Conservation (phyloP, 2,113 vertebrate genomes). For the Lophura nycthemera region DNA sequence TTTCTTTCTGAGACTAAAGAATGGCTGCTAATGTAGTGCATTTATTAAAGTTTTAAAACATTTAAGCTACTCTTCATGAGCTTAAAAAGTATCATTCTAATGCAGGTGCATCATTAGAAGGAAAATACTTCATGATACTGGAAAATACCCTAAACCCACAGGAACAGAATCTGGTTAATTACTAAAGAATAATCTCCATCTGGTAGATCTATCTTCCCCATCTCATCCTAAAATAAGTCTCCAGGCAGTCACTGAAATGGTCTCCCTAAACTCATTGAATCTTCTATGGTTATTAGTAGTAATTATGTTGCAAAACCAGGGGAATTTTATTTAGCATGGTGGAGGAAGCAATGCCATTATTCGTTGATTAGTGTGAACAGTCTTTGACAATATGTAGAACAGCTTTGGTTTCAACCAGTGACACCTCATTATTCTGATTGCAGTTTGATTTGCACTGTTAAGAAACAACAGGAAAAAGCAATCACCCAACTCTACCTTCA, state of each 20-base stretch:
- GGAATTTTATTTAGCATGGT: conserved; percentile 73
- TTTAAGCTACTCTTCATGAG: conserved; percentile 61
- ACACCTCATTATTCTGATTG: conserved; percentile 82
- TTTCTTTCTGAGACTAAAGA: conserved; percentile 42
- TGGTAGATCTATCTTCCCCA: conserved; percentile 67
- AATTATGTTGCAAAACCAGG: conserved; percentile 76
- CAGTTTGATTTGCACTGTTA: conserved; percentile 76
- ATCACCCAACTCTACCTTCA: conserved; percentile 52
- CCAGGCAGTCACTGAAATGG: conserved; percentile 71
- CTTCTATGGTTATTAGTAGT: conserved; percentile 78
- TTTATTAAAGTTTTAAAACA: conserved; percentile 76
- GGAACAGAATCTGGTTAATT: conserved; percentile 80
- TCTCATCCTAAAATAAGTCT: conserved; percentile 72
- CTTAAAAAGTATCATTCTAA: conserved; percentile 61
- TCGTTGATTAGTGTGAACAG: conserved; percentile 80
- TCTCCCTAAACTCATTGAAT: conserved; percentile 69
- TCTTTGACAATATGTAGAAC: conserved; percentile 71
- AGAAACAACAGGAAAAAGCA: conserved; percentile 45
- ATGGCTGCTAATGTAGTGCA: conserved; percentile 65
- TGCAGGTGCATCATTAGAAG: conserved; percentile 68
- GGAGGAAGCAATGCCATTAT: conserved; percentile 74
- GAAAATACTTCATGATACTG: conserved; percentile 61
- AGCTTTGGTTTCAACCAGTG: conserved; percentile 68
- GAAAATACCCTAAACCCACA: conserved; percentile 70
- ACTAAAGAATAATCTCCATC: conserved; percentile 76